Conservation (phyloP, 1,140 invertebrate species). For the Drosophila mayri region DNA sequence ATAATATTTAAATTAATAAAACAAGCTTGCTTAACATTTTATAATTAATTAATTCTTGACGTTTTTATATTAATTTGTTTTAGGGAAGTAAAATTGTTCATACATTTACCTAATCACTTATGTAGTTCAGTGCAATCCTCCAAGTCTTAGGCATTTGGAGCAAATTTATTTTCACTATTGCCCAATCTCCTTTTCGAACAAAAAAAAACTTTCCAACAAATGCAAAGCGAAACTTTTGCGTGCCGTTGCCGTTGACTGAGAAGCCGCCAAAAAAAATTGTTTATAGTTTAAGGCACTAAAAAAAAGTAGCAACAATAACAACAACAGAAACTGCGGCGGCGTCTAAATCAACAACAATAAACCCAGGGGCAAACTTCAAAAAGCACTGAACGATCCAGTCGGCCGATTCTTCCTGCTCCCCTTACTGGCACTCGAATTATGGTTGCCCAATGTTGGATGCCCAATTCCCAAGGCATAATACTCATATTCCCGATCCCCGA, state of each 20-base stretch:
- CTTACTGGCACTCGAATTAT: slow-evolving; percentile 39
- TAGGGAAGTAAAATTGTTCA: background rate
- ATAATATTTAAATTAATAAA: background rate
- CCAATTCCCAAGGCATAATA: slow-evolving; percentile 25
- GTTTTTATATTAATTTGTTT: too few species aligned
- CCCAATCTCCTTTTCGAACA: slow-evolving; percentile 45
- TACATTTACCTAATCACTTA: background rate
- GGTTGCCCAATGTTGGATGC: slow-evolving; percentile 57
- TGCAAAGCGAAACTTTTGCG: slow-evolving; percentile 79
- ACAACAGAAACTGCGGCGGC: slow-evolving; percentile 20
- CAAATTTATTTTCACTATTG: slow-evolving; percentile 34
- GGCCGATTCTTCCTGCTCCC: slow-evolving; percentile 75
- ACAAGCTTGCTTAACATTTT: background rate
- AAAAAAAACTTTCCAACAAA: slow-evolving; percentile 57
- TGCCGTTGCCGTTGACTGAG: slow-evolving; percentile 67
- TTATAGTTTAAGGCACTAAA: slow-evolving; percentile 63
- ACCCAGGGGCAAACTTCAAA: slow-evolving; percentile 60
- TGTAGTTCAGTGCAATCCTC: slow-evolving; percentile 14
- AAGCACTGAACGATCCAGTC: slow-evolving; percentile 71
- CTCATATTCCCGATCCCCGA: slow-evolving; percentile 36
- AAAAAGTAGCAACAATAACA: slow-evolving; percentile 34
- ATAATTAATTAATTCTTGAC: background rate
- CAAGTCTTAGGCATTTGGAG: slow-evolving; percentile 19
- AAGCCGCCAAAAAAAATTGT: slow-evolving; percentile 74
- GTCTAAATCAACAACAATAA: slow-evolving; percentile 61